Base-by-base conservation (phyloP, 2,888 invertebrate species). In the Drosophila greeni region DNA sequence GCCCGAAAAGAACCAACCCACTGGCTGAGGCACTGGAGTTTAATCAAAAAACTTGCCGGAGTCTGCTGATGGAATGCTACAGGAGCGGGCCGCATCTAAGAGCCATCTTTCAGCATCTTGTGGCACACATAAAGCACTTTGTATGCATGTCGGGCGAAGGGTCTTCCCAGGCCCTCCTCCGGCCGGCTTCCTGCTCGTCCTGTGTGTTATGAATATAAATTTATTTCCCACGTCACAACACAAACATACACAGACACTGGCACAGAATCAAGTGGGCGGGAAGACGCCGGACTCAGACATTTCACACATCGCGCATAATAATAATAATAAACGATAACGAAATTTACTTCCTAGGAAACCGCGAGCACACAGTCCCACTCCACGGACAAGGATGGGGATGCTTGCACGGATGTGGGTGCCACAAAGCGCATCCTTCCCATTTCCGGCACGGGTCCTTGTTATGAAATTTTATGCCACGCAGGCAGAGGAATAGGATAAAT, bases 251-350 rank as follows among this genome's bases (percentile, higher is more conserved):
- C 45, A 23, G 40, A n/a, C 39, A 80, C 42, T 67, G 51, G 29
- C 54, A 53, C 26, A 24, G 64, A 55, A 47, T 66, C 66, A 60
- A 60, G 59, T 65, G 64, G 67, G 55, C 39, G 66, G 66, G 64
- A 56, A 20, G 65, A 39, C 42, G 65, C 56, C 51, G 66, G 53
- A 76, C 65, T 81, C 73, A 82, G 66, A 82, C 76, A 78, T 74
- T 83, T 83, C 83, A 79, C 79, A 83, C 83, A 79, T 73, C 75
- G 78, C 78, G 75, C 74, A 75, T 83, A 81, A 83, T 85, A 84
- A 81, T 82, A 83, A 80, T 84, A 79, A 84, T 78, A 83, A 84
- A 84, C 84, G 82, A 79, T 84, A 79, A 84, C 80, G 73, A 80
- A 80, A 80, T 80, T 82, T 80, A 82, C 82, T 80, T 84, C 76